Evolutionary conservation across 2,113 vertebrate species (phyloP).

Genomic region (Triplophysa rosa): DNA sequence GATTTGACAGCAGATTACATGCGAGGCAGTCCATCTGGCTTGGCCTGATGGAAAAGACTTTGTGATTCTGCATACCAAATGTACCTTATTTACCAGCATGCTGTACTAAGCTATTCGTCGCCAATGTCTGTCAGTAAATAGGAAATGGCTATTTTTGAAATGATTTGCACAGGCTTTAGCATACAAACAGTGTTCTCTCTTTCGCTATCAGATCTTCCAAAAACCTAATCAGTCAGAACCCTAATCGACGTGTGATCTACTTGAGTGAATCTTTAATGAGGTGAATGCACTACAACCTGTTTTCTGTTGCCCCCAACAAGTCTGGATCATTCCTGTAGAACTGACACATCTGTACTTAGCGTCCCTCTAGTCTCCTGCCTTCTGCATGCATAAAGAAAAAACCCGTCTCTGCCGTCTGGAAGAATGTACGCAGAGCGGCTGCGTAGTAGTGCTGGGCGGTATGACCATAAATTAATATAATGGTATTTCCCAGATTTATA

Average conservation of each 20-base stretch:
- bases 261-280: slow-evolving; percentile 24
- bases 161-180: background rate
- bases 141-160: background rate
- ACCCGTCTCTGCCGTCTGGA: slow-evolving; percentile 31
- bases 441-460: too few species aligned
- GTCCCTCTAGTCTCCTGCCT: slow-evolving; percentile 28
- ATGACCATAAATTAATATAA: too few species aligned
- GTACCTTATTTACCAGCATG: slow-evolving; percentile 57
- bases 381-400: slow-evolving; percentile 28
- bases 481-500: too few species aligned
- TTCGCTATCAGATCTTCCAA: background rate
- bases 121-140: slow-evolving; percentile 3
- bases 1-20: slow-evolving; percentile 66
- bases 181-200: background rate
- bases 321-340: slow-evolving; percentile 34
- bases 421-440: background rate
- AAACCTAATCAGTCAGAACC: background rate
- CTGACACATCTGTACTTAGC: slow-evolving; percentile 16
- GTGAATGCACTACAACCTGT: slow-evolving; percentile 11
- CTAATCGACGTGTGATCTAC: background rate
- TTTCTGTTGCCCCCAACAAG: slow-evolving; percentile 26
- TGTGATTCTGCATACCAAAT: slow-evolving; percentile 66
- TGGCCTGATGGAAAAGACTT: slow-evolving; percentile 31
- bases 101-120: slow-evolving; percentile 44
- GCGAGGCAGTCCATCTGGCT: slow-evolving; percentile 58